Evolutionary conservation across 2,888 invertebrate species (phyloP).

Genomic region (Callyntrura sp.): DNA sequence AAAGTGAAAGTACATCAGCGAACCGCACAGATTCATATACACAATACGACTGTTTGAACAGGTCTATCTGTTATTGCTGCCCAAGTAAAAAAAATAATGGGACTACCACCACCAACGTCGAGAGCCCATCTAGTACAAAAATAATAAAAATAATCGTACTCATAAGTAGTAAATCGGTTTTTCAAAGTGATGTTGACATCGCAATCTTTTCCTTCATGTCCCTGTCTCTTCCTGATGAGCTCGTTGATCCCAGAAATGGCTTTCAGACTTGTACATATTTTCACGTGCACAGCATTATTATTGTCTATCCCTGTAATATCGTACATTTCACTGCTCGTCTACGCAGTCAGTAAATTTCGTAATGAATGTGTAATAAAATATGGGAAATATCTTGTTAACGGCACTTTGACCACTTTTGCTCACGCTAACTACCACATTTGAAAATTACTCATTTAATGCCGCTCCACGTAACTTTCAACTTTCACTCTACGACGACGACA

Average conservation of each 20-base stretch:
- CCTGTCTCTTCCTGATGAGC: slow-evolving; percentile 42
- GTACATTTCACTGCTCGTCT: not conserved
- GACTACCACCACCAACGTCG: not conserved
- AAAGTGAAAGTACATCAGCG: not conserved
- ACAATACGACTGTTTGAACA: not conserved
- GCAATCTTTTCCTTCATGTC: slow-evolving; percentile 53
- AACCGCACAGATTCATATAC: not conserved
- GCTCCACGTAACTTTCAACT: slow-evolving; percentile 23
- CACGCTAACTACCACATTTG: slow-evolving; percentile 19
- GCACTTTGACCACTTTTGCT: slow-evolving; percentile 40
- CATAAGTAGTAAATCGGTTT: slow-evolving; percentile 61
- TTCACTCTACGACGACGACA: not conserved
- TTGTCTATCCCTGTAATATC: not conserved
- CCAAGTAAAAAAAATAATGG: slow-evolving; percentile 31
- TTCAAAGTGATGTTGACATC: slow-evolving; percentile 58
- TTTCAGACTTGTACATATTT: slow-evolving; percentile 35
- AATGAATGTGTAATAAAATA: slow-evolving; percentile 30
- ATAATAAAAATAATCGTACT: slow-evolving; percentile 57
- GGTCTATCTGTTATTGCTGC: not conserved
- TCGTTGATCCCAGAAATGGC: slow-evolving; percentile 57
- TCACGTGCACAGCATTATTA: not conserved
- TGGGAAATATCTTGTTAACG: slow-evolving; percentile 23
- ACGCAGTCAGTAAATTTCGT: slow-evolving; percentile 29
- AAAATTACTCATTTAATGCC: slow-evolving; percentile 16
- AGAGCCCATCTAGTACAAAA: not conserved